A percentile compares a stretch with the other conserved stretches of the same genome.
Evolutionary conservation across 2,888 invertebrate species (phyloP).

Genomic region (Drosophila rubida): DNA sequence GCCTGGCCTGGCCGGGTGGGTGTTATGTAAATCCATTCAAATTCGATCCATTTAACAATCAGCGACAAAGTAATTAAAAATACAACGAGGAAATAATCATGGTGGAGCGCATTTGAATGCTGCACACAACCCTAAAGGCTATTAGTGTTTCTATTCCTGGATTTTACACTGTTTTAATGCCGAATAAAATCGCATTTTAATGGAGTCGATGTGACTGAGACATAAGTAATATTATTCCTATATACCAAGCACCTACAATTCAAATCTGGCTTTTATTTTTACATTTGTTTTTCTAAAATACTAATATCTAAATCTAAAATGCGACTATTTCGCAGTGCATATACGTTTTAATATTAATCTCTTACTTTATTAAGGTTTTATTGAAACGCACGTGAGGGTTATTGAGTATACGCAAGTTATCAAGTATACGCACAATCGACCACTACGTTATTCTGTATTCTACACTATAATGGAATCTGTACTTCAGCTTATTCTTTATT

Average conservation of each 20-base stretch:
- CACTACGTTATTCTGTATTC: background rate
- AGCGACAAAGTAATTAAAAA: conserved; percentile 30
- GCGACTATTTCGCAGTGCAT: too few relatives aligned
- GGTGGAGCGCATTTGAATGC: background rate
- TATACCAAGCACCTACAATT: too few relatives aligned
- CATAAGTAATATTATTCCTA: too few relatives aligned
- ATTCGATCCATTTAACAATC: conserved; percentile 35
- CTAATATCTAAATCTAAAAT: too few relatives aligned
- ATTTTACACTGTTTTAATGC: background rate
- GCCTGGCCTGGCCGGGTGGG: conserved; percentile 7
- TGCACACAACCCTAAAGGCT: background rate
- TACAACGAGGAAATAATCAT: conserved; percentile 25
- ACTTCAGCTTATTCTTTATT: background rate
- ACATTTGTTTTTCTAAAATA: too few relatives aligned
- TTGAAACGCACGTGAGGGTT: background rate
- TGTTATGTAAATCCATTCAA: conserved; percentile 45
- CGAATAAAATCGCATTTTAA: too few relatives aligned
- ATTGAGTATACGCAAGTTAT: too few relatives aligned
- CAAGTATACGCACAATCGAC: too few relatives aligned
- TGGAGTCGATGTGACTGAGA: too few relatives aligned
- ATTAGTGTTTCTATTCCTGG: background rate
- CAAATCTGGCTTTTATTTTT: too few relatives aligned
- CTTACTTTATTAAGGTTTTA: too few relatives aligned
- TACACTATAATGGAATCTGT: background rate
- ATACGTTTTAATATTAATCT: too few relatives aligned